phyloP scores from a whole-genome alignment of 2,113 vertebrate species.

The Eolophus roseicapilla region DNA sequence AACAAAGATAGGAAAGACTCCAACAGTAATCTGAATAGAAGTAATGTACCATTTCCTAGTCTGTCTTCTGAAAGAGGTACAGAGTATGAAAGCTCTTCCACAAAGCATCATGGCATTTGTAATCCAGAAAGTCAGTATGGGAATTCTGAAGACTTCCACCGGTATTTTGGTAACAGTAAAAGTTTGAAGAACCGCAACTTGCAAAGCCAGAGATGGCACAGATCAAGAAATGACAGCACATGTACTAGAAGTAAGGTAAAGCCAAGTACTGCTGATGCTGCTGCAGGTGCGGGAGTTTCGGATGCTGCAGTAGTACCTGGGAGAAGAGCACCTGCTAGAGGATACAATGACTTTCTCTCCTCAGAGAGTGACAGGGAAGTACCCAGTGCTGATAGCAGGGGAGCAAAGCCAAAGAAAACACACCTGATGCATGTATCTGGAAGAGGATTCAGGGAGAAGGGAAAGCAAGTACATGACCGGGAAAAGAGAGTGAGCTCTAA shows the following conservation, averaged over 20 bases:
- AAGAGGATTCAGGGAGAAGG: conserved; percentile 75
- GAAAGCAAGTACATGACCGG: conserved; percentile 69
- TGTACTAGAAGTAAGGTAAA: conserved; percentile 57
- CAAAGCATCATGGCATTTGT: conserved; percentile 57
- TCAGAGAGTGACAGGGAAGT: conserved; percentile 77
- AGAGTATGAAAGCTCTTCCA: conserved; percentile 62
- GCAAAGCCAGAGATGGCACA: conserved; percentile 78
- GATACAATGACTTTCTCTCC: conserved; percentile 67
- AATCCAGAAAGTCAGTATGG: conserved; percentile 66
- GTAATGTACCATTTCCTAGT: conserved; percentile 58
- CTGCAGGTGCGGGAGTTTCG: conserved; percentile 11
- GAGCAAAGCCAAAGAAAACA: conserved; percentile 82
- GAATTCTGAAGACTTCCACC: conserved; percentile 67
- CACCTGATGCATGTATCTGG: conserved; percentile 68
- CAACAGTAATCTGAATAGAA: conserved; percentile 72
- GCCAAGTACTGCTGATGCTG: conserved; percentile 57
- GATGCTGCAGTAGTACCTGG: conserved; percentile 52
- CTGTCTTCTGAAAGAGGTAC: conserved; percentile 66
- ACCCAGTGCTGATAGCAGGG: conserved; percentile 71
- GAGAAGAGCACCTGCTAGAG: conserved; percentile 65
- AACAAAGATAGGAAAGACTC: conserved; percentile 75
- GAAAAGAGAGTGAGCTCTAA: conserved; percentile 69
- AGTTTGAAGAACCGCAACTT: conserved; percentile 71
- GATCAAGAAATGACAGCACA: conserved; percentile 71
- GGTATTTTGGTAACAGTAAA: conserved; percentile 68